These are phyloP conservation scores for Cephus pulcher DNA, from an alignment of 2,888 invertebrate genomes.

Conservation along the genomic window DNA sequence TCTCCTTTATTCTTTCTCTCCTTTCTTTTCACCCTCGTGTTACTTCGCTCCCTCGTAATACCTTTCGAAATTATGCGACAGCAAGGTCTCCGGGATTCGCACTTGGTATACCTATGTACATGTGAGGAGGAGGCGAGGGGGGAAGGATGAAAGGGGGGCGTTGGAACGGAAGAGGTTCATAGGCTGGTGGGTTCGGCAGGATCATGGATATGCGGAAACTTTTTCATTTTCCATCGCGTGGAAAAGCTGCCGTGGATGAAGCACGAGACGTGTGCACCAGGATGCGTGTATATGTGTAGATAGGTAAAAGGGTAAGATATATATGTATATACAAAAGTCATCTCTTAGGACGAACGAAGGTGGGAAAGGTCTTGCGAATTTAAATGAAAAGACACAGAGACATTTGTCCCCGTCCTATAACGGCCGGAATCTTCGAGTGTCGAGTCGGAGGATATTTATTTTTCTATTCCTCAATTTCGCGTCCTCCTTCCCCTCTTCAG, in stretches of 20 bases:
- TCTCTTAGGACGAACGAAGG: not conserved
- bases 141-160: too few relatives aligned
- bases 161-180: too few relatives aligned
- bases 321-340: not conserved
- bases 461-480: not conserved
- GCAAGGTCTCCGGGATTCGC: not conserved
- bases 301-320: not conserved
- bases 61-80: not conserved
- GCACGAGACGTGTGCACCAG: not conserved
- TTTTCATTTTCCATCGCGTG: not conserved
- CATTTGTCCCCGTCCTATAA: not conserved
- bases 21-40: not conserved
- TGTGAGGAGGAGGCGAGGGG: not conserved
- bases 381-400: not conserved
- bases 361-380: not conserved
- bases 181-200: not conserved
- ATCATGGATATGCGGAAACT: not conserved
- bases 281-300: not conserved
- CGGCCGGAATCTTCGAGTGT: not conserved
- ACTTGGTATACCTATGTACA: not conserved
- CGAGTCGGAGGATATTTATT: not conserved
- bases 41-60: not conserved
- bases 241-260: not conserved
- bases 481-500: not conserved
- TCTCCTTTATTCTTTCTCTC: not conserved